Base-by-base conservation (phyloP, 1,140 invertebrate species). In the Zaprionus taronus region DNA sequence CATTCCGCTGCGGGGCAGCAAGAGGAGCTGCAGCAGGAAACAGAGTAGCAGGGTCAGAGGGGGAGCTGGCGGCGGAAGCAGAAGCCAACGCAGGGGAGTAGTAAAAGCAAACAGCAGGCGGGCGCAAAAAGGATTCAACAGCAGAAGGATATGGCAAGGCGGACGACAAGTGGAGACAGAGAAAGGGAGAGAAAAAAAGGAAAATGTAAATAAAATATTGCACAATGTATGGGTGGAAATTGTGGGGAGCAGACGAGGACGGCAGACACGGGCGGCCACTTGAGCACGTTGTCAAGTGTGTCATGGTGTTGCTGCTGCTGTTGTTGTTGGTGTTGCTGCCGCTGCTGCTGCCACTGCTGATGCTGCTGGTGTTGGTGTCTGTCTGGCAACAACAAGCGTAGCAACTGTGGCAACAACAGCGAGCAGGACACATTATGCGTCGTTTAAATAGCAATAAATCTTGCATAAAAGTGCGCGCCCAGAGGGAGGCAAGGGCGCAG, bases 171-270 rank as follows among this genome's bases (percentile, higher is more conserved):
- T 85, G 70, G 20, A 22, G 47, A 24, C 11, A 22, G 47, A 24
- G 17, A 20, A 20, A 20, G 20, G 12, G 47, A 51, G 20, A 49
- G 44, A 49, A 7, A 51, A 51, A 51, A 51, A 51, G 84, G 81
- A 87, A 87, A 89, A 89, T 89, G 85, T 89, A 89, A 89, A 89
- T 89, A 89, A 89, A 89, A 90, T 89, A 90, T 89, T 79, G 81
- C 85, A 77, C 53, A 76, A 71, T 75, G 71, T 77, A 55, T 62
- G 68, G 65, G 20, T 67, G 36, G 55, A 55, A 24, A 20, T 31
- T 49, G 68, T 57, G 67, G 14, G 28, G 14, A n/a, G 7, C 20
- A 28, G 56, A 53, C 41, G 62, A 51, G 41, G 66, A 41, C 31
- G 71, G 17, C 55, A 72, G 57, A 65, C 81, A 68, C 81, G 67